phyloP scores from a whole-genome alignment of 2,113 vertebrate genomes.

The Notothenia coriiceps region DNA sequence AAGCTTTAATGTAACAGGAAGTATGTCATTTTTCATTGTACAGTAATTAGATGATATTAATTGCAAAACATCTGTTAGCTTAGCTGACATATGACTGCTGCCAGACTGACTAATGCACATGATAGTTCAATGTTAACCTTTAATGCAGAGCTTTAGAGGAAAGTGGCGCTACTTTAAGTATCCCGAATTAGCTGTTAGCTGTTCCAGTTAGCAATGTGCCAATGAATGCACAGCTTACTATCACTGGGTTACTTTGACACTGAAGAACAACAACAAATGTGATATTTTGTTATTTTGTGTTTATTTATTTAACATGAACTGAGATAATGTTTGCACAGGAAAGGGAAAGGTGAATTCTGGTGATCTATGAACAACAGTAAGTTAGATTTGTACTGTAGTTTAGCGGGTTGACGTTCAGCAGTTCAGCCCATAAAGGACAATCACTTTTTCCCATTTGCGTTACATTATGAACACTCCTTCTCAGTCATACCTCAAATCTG shows the following conservation, averaged over 20 bases:
- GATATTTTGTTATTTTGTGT: no score
- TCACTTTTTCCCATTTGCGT: not conserved
- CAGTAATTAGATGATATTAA: constrained; percentile 81
- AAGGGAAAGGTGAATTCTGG: not conserved
- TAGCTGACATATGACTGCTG: constrained; percentile 59
- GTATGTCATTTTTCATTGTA: constrained; percentile 77
- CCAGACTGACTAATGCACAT: constrained; percentile 60
- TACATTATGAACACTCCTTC: not conserved
- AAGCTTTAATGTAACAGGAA: constrained; percentile 72
- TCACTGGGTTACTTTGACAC: not conserved
- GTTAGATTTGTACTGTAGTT: not conserved
- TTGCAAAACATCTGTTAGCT: constrained; percentile 76
- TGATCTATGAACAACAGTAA: not conserved
- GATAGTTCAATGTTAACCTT: constrained; percentile 23
- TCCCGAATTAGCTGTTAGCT: no score
- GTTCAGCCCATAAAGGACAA: not conserved
- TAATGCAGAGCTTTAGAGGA: not conserved
- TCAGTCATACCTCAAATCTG: not conserved
- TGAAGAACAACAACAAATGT: no score
- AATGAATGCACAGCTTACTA: no score
- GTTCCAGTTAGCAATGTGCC: no score
- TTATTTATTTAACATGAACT: no score
- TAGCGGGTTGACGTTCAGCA: not conserved
- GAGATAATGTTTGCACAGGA: not conserved
- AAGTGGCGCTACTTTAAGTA: no score